Base-by-base conservation (phyloP, 2,888 invertebrate species). In the Crematogaster levior region DNA sequence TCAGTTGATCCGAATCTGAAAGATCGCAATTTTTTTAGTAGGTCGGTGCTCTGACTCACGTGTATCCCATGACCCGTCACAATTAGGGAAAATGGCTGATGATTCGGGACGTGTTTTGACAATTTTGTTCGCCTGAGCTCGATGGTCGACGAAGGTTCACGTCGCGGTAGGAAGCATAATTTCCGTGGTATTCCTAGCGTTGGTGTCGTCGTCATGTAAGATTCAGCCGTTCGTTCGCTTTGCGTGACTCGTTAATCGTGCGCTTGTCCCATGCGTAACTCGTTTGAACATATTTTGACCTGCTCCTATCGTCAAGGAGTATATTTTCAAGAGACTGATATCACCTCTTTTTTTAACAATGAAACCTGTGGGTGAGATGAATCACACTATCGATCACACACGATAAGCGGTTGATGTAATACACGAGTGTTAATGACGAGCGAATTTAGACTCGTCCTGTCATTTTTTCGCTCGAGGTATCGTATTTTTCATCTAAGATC, bases 61-160 rank as follows among this genome's bases (percentile, higher is more conserved):
- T 30, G 7, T 46, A 24, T 4, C 1, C 43, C 40, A 5, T 27
- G 77, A 9, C 18, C n/a, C 1, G 21, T 77, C 56, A 12, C 30
- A 40, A 68, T 88, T 84, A 77, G 88, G 86, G 87, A 91, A 92
- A 91, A 92, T 92, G 92, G 92, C 92, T 90, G 91, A 82, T 85
- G 83, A 85, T 86, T 88, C 89, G 81, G 84, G 86, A 88, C 86
- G 85, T 92, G 91, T 92, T 92, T 92, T 92, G 90, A 90, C 87
- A 88, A 89, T 87, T 90, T 88, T 84, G 70, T 46, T 84, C 46
- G 63, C 73, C 77, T 81, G 75, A 81, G 85, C 65, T 81, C 48
- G 48, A 61, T 73, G 48, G 37, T 56, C 66, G 34, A 48, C 24
- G 84, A 60, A 43, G 46, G 60, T 73, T 84, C 75, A 72, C 40